Percentiles rank a stretch among this genome's conserved stretches.
Conservation (phyloP, 2,113 vertebrate genomes). For the Manacus vitellinus region DNA sequence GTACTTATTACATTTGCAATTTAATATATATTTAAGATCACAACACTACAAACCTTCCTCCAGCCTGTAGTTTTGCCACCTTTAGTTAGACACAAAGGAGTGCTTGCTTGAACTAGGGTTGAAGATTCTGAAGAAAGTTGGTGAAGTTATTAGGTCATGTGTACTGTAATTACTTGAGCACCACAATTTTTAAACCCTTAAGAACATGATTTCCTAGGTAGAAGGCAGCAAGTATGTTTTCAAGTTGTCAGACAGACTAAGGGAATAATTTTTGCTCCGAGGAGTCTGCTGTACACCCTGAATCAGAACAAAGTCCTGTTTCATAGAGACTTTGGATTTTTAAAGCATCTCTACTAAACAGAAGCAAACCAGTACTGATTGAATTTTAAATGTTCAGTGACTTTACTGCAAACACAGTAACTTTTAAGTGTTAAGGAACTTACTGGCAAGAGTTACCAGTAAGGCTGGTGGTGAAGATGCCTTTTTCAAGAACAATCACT, state of each 20-base stretch:
- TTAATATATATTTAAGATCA: constrained; percentile 4
- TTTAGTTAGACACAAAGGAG: constrained; percentile 7
- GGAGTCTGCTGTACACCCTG: constrained; percentile 21
- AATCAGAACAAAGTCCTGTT: not conserved
- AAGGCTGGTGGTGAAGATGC: not conserved
- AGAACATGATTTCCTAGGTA: not conserved
- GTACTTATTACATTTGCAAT: not conserved
- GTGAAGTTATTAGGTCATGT: not conserved
- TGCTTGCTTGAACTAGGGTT: not conserved
- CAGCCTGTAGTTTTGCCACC: constrained; percentile 11
- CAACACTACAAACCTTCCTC: constrained; percentile 41
- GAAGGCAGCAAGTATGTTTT: constrained; percentile 19
- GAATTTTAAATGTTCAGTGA: not conserved
- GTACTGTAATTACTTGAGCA: not conserved
- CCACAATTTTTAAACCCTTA: constrained; percentile 29
- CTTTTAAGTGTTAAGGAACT: not conserved
- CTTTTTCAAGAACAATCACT: not conserved
- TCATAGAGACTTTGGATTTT: constrained; percentile 21
- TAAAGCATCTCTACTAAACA: not conserved
- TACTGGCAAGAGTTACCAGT: not conserved
- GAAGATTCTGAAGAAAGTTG: constrained; percentile 14
- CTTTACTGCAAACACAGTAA: not conserved
- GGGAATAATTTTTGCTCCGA: not conserved
- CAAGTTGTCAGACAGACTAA: not conserved
- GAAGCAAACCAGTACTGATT: not conserved